A percentile compares a stretch with the other conserved stretches of the same genome.
These are phyloP conservation scores for Alethe diademata DNA, from an alignment of 2,113 vertebrate genomes.

Conservation along the genomic window DNA sequence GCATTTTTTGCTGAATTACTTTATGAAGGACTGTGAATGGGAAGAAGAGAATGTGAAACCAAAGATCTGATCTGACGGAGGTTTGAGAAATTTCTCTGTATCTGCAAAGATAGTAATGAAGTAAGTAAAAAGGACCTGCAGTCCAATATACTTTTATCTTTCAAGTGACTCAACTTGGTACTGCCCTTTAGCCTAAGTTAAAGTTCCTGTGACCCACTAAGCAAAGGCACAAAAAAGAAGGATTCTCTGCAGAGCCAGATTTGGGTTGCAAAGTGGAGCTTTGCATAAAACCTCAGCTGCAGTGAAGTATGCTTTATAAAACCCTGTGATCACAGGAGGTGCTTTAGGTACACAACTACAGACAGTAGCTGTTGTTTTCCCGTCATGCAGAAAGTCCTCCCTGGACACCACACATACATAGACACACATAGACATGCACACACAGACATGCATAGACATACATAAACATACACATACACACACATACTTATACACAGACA, in stretches of 20 bases:
- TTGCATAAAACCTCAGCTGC: background rate
- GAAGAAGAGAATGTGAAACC: background rate
- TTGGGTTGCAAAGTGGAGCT: background rate
- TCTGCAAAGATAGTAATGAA: background rate
- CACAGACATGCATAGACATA: no score
- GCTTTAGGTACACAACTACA: background rate
- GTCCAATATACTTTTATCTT: background rate
- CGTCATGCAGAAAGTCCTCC: background rate
- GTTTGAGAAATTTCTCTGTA: background rate
- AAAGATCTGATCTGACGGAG: background rate
- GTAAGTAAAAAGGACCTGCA: background rate
- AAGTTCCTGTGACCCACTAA: background rate
- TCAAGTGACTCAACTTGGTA: background rate
- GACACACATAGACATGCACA: no score
- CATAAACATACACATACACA: no score
- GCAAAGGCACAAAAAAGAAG: background rate
- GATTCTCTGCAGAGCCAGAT: background rate
- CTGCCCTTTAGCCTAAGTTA: background rate
- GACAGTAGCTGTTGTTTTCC: background rate
- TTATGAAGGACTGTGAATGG: background rate
- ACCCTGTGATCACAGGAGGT: accelerated
- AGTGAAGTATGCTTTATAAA: background rate
- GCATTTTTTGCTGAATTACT: background rate
- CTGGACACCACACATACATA: accelerated
- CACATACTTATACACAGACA: no score